phyloP scores from a whole-genome alignment of 2,888 invertebrate species.

The Oscheius onirici region DNA sequence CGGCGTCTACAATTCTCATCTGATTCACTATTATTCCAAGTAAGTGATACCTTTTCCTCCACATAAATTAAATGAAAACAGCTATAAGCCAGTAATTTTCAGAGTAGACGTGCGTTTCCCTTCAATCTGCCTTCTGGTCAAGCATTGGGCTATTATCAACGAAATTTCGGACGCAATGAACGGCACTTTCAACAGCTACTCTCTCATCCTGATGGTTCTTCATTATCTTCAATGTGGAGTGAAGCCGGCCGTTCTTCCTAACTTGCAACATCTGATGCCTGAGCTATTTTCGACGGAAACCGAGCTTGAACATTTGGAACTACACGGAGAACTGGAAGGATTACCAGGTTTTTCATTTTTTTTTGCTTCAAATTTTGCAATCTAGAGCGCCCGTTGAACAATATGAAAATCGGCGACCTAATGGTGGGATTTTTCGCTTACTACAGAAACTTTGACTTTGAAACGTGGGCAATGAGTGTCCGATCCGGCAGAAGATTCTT shows the following conservation, averaged over 20 bases:
- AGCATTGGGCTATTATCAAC: conserved; percentile 69
- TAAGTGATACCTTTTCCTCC: conserved; percentile 35
- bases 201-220: conserved; percentile 68
- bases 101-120: conserved; percentile 67
- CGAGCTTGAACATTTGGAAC: conserved; percentile 37
- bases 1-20: conserved; percentile 70
- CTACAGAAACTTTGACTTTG: conserved; percentile 64
- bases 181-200: conserved; percentile 70
- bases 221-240: conserved; percentile 69
- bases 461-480: conserved; percentile 58
- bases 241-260: conserved; percentile 65
- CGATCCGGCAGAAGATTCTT: conserved; percentile 33
- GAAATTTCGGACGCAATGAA: conserved; percentile 60
- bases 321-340: conserved; percentile 47
- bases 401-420: conserved; percentile 57
- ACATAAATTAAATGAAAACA: too few relatives aligned
- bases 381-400: conserved; percentile 47
- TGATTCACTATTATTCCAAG: conserved; percentile 70
- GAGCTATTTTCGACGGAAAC: conserved; percentile 45
- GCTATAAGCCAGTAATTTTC: too few relatives aligned
- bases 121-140: conserved; percentile 63
- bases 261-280: conserved; percentile 56
- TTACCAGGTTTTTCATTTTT: conserved; percentile 37
- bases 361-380: background rate
- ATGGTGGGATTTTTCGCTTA: conserved; percentile 69